These are phyloP conservation scores for Zeugodacus cucurbitae DNA, from an alignment of 1,140 invertebrate genomes.

Conservation along the genomic window DNA sequence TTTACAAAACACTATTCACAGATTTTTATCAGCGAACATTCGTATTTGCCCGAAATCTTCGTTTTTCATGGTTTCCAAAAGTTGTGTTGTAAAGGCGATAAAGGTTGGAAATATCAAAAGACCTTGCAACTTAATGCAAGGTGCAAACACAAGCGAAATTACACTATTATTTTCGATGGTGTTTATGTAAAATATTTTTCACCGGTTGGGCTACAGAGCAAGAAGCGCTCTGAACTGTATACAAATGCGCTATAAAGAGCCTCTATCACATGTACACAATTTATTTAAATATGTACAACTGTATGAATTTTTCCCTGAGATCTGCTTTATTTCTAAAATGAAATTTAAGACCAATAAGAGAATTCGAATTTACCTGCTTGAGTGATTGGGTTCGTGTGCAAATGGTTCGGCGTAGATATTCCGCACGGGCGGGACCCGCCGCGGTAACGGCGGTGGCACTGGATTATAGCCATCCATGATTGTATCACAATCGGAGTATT, in stretches of 20 bases:
- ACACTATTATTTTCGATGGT: no score
- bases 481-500: conserved; percentile 67
- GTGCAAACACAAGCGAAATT: background rate
- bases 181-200: no score
- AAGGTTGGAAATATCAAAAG: no score
- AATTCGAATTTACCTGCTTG: conserved; percentile 60
- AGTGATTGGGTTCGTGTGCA: conserved; percentile 68
- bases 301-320: no score
- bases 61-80: background rate
- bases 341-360: no score
- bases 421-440: conserved; percentile 67
- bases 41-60: background rate
- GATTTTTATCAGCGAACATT: conserved; percentile 25
- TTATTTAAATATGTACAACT: no score
- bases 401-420: conserved; percentile 71
- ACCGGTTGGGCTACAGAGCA: no score
- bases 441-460: conserved; percentile 68
- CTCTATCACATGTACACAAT: no score
- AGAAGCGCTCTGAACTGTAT: no score
- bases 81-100: no score
- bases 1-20: conserved; percentile 4
- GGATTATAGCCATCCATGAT: conserved; percentile 70
- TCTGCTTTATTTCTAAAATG: no score
- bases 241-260: no score
- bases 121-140: background rate